A percentile compares a stretch with the other conserved stretches of the same genome.
Evolutionary conservation across 2,797 vertebrate genomes (phyloP).

Genomic region (Vespertilio murinus): DNA sequence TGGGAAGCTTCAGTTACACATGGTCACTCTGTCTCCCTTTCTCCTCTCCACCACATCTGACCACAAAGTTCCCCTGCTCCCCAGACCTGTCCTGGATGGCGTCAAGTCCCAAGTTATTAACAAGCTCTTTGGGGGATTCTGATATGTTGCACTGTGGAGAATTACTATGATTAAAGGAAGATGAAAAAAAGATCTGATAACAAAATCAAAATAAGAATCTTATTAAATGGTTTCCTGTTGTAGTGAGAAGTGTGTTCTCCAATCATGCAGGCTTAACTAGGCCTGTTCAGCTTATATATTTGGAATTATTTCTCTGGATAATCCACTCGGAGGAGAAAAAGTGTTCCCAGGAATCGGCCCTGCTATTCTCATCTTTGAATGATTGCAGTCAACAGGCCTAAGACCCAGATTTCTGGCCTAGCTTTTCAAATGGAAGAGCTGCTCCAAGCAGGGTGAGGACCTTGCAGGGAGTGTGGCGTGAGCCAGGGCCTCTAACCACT

Average conservation of each 20-base stretch:
- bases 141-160: neutral
- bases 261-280: neutral
- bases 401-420: neutral
- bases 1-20: neutral
- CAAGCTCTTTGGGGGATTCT: neutral
- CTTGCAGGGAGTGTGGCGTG: neutral
- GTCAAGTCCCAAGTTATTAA: neutral
- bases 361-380: neutral
- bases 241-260: neutral
- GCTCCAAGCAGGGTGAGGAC: slow-evolving; percentile 8
- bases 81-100: neutral
- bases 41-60: neutral
- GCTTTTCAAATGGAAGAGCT: neutral
- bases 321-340: neutral
- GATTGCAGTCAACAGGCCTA: neutral
- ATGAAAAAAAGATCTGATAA: neutral
- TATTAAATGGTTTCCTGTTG: neutral
- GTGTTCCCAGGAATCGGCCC: neutral
- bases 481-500: neutral
- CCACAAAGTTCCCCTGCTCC: too few relatives aligned
- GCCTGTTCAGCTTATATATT: neutral
- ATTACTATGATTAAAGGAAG: neutral
- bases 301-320: neutral
- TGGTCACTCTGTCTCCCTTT: neutral
- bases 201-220: neutral